Evolutionary conservation across 2,113 vertebrate genomes (phyloP), one percentile per base, ranked within the genome.

Genomic region (Nycticorax nycticorax): DNA sequence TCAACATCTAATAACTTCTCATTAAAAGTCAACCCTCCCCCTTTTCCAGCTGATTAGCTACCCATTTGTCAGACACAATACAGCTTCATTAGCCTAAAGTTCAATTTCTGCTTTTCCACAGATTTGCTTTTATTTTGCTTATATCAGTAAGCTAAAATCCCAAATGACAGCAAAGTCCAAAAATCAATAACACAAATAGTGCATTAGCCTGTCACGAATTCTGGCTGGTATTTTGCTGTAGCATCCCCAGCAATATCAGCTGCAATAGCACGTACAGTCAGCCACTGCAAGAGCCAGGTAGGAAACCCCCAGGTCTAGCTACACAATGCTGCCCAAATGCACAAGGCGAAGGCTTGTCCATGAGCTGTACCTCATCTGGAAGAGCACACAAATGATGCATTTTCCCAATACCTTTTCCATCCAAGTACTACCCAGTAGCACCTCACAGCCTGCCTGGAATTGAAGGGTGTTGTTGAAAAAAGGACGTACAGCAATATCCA

Each of bases 1-100:
- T 95, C 92, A 92, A 84, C 55, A 47, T 55, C 74, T 83, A 92
- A 76, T 83, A 95, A 95, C 50, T 73, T 69, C 84, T 94, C 89
- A 85, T 94, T 82, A 95, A 64, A 94, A 88, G 89, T 67, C 87
- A 95, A 27, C 86, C 55, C 71, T 91, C 66, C 62, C 62, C 85
- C 47, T 92, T 75, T 47, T 43, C 69, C 72, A 78, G 68, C 35
- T 91, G 92, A 91, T 89, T 62, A 89, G 62, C 50, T 37, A 60
- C 87, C 59, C 74, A 10, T 85, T 85, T 88, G 77, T 93, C 91
- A 92, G 69, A 53, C 43, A 89, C 33, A 84, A 84, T 12, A 62
- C n/a, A 71, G 81, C 84, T 91, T 88, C 71, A 62, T 92, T 67
- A 95, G 77, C 84, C 86, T 59, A 20, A 50, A 96, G 50, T 82